Conservation (phyloP, 1,140 invertebrate species). For the Papilio helenus region DNA sequence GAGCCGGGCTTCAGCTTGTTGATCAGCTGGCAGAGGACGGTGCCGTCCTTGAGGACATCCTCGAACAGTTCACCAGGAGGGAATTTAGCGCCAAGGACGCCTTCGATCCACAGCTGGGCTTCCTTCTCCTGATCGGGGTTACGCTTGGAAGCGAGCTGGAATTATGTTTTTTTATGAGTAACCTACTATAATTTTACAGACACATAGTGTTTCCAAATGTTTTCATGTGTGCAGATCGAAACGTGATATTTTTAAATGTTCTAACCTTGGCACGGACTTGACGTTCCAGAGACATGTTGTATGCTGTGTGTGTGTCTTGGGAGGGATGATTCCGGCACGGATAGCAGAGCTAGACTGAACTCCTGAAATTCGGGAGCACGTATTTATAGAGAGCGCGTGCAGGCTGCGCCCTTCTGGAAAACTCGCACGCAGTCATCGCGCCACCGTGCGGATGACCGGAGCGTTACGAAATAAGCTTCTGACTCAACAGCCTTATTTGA, state of each 20-base stretch:
- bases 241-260: constrained; percentile 49
- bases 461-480: constrained; percentile 70
- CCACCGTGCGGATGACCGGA: constrained; percentile 56
- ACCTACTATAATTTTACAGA: neutral
- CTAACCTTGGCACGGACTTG: constrained; percentile 91
- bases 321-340: constrained; percentile 58
- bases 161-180: constrained; percentile 8
- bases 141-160: constrained; percentile 93
- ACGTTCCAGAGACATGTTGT: constrained; percentile 90
- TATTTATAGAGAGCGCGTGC: constrained; percentile 80
- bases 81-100: constrained; percentile 92
- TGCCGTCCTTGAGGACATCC: constrained; percentile 93
- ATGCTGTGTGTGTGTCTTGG: constrained; percentile 72
- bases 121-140: constrained; percentile 94
- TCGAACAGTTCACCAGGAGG: constrained; percentile 89
- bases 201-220: neutral
- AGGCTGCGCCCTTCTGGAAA: constrained; percentile 78
- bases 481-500: constrained; percentile 74
- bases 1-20: constrained; percentile 93
- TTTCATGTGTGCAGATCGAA: constrained; percentile 14
- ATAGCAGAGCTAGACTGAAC: constrained; percentile 77
- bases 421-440: constrained; percentile 62
- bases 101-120: constrained; percentile 96
- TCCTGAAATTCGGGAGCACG: constrained; percentile 69
- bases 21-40: constrained; percentile 94